Evolutionary conservation across 2,888 invertebrate genomes (phyloP), one percentile per base, ranked within the genome.

Genomic region (Cheilosia grossa): DNA sequence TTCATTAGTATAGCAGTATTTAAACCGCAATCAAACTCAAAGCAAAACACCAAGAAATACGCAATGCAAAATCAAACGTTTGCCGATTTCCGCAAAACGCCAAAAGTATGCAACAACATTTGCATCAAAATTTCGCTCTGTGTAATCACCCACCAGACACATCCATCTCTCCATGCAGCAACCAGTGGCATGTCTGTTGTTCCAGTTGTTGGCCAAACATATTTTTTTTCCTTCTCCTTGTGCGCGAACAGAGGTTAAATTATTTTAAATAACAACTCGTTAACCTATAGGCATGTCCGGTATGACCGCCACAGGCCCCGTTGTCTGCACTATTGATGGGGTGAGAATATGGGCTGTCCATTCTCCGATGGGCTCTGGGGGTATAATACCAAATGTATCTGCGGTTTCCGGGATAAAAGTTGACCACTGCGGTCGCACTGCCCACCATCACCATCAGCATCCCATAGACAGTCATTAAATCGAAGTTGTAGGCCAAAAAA

Each of bases 391-490:
- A 72, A 73, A 78, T 79, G 79, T 79, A 58, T 75, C 49, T 61
- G 75, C n/a, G 81, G 81, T 77, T 85, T 74, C 59, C 80, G 66
- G 42, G 61, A 30, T 37, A 66, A 67, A 66, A 81, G 19, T 47
- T 72, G 54, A 67, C 70, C 61, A 66, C 44, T 77, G 61, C 30
- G 58, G 64, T 75, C 47, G 44, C n/a, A 58, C 27, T 59, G 47
- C 27, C 13, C 81, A 75, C 53, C 69, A 21, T 15, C 42, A 73
- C 33, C 33, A 19, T 17, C 13, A 19, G 6, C 13, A n/a, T 24
- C 69, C 63, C 74, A 69, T 80, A 80, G 83, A 72, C 72, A 66
- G 59, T 85, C 85, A 85, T 85, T 81, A 85, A 80, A 77, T 75
- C 70, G 61, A 81, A 49, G 67, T 54, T 37, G 61, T 53, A 70